Evolutionary conservation across 2,888 invertebrate genomes (phyloP), one percentile per base, ranked within the genome.

Genomic region (Orthonevra nobilis): DNA sequence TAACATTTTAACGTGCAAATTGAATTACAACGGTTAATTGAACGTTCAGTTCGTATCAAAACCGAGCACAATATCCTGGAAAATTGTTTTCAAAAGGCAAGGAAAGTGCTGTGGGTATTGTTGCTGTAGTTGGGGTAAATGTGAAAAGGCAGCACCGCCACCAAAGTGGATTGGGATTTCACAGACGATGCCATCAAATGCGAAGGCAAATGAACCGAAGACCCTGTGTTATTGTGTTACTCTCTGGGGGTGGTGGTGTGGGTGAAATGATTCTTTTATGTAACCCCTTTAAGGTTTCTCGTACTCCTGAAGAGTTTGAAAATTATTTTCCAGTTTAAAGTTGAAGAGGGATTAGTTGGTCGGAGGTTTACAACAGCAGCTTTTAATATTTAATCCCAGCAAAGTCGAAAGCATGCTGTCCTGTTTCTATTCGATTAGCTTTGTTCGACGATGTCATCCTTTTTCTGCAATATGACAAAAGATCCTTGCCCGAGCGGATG

Each of bases 21-120:
- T 56, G 61, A 75, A 68, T 75, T 69, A 69, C 42, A 56, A 40
- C 42, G 68, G 69, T 63, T 75, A 75, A 75, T 75, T 75, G 69
- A 75, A 75, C 74, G 54, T 69, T 75, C 56, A 61, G 42, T 56
- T 61, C 48, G 48, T 61, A 61, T 61, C 68, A 63, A 69, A 69
- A 56, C 48, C 61, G 50, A 56, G 26, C 10, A 75, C 48, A 69
- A 61, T 75, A 68, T 75, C 38, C 69, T 56, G 63, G 54, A 63
- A 69, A 75, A 60, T 66, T 56, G 54, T 54, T 68, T 52, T 14
- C 52, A 70, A 28, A n/a, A 7, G 32, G 23, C 20, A 15, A 42
- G n/a, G n/a, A n/a, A n/a, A n/a, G n/a, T n/a, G n/a, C n/a, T n/a
- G n/a, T n/a, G n/a, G n/a, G n/a, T n/a, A n/a, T n/a, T n/a, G n/a